Evolutionary conservation across 2,113 vertebrate genomes (phyloP), one percentile per base, ranked within the genome.

Genomic region (Rhinolophus ferrumequinum): DNA sequence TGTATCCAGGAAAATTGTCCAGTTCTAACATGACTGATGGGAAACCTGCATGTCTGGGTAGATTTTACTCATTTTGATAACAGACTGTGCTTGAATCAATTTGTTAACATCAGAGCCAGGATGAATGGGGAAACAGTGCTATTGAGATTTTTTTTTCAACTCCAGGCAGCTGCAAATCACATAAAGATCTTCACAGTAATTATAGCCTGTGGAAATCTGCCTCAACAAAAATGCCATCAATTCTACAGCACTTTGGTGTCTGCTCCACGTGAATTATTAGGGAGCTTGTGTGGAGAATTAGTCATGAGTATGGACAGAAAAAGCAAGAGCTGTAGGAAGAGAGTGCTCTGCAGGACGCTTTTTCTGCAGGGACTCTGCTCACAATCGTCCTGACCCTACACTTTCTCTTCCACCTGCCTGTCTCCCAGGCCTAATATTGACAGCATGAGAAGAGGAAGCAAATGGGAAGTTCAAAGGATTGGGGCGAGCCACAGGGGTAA

Each of bases 151-250:
- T 64, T 66, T 95, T n/a, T 52, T 35, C 76, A 91, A 64, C 95
- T 70, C 81, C 91, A 96, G 96, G 60, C 83, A 96, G 58, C 64
- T 70, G 62, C 72, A 28, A 83, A 88, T 93, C 93, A 80, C 79
- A 93, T 64, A 94, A 96, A 97, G 50, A 75, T 28, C 91, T 96
- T 92, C 50, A 11, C 81, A 87, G 88, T 96, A 97, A 96, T 96
- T 95, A 97, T 62, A 97, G 96, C 93, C 85, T 67, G 8, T 82
- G 94, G 89, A 41, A 47, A 93, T 72, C 72, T 70, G 88, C 94
- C 58, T 85, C 95, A 77, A 62, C 54, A 92, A 72, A 97, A 97
- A 79, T 90, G 33, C 47, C 24, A 50, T 83, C 77, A 93, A 24
- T 95, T 60, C 67, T 72, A 8, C 38, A 90, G 91, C 62, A 73